Conservation (phyloP, 1,140 invertebrate genomes). For the Diabrotica virgifera region DNA sequence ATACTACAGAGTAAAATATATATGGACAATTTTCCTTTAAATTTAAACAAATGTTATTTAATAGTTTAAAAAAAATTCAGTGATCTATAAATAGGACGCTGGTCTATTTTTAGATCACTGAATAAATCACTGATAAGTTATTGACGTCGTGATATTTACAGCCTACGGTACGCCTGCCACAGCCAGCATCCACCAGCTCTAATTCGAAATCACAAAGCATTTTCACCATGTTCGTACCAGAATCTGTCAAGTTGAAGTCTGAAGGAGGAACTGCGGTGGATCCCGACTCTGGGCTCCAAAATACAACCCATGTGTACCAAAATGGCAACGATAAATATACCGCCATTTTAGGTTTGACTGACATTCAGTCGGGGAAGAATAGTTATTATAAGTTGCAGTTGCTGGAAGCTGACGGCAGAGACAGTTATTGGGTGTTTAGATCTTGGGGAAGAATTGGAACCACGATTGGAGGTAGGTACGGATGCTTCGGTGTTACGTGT, state of each 20-base stretch:
- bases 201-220: conserved; percentile 63
- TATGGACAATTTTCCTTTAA: too few relatives aligned
- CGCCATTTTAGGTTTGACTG: conserved; percentile 77
- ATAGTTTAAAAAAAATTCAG: too few relatives aligned
- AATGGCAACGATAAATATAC: conserved; percentile 65
- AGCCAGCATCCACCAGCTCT: conserved; percentile 47
- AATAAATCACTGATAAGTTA: too few relatives aligned
- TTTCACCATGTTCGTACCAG: conserved; percentile 63
- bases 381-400: conserved; percentile 95
- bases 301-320: conserved; percentile 78
- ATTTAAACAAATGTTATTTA: too few relatives aligned
- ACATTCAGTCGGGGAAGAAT: conserved; percentile 84
- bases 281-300: conserved; percentile 79
- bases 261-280: conserved; percentile 89
- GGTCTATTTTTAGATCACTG: not conserved
- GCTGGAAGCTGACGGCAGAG: conserved; percentile 69
- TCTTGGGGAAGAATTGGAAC: conserved; percentile 96
- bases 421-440: conserved; percentile 53
- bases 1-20: too few relatives aligned
- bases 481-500: too few relatives aligned
- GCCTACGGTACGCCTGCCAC: conserved; percentile 56
- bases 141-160: conserved; percentile 25
- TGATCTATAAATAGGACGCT: too few relatives aligned
- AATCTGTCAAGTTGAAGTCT: conserved; percentile 72
- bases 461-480: conserved; percentile 67